Base-by-base conservation (phyloP, 64 coral and sea anemone species). In the Actinia equina region DNA sequence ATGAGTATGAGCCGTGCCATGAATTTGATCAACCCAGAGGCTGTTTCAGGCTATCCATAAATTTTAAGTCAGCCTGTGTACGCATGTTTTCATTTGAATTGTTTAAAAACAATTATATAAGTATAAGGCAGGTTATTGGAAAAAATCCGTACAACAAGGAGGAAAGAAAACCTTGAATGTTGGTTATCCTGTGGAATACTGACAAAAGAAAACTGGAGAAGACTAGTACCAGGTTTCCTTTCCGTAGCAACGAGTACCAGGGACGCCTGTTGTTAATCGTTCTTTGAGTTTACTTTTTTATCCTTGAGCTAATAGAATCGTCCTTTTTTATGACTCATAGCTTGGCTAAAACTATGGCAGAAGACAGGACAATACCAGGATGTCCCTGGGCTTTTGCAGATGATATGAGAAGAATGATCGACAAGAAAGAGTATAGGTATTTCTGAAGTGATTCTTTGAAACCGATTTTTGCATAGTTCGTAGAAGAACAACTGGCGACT, bases 311-410 rank as follows among this genome's bases (percentile, higher is more conserved):
- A n/a, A n/a, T 44, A 79, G n/a, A 77, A 77, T 22, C 13, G 6
- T 79, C 19, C 0, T 20, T 23, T 65, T 53, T 82, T 1, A 74
- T 3, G 26, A 7, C 61, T 67, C 52, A 30, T 59, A 59, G 7
- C 27, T 16, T 37, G 69, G 5, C 17, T 49, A 49, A 49, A 3
- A 69, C 17, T 3, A 96, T 96, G 91, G 77, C 85, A 79, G 82
- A 96, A 85, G 94, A 93, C 52, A 89, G 95, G 27, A 69, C 93
- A 52, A 88, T 99, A 61, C 97, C 97, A 27, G 97, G 97, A 67
- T 95, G 97, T 19, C 97, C 97, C 23, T 99, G 97, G 97, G 82
- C 88, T 14, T 99, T 99, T 83, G 97, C 97, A 26, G 93, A 99
- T 51, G 97, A 99, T 43, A 99, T 99, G 97, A 92, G 97, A 64